Conservation (phyloP, 1,140 invertebrate species). For the Drosophila lini region DNA sequence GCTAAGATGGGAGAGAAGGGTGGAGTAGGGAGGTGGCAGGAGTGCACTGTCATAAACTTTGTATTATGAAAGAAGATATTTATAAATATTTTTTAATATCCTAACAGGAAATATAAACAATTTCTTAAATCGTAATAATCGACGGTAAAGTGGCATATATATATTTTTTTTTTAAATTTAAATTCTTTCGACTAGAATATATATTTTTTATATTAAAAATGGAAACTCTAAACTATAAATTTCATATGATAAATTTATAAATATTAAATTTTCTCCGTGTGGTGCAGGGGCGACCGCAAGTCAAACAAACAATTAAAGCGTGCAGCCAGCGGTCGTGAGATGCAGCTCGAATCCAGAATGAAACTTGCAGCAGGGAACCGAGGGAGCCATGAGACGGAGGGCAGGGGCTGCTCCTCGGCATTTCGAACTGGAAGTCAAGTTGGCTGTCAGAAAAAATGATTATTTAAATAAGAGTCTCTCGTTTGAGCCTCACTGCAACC, state of each 20-base stretch:
- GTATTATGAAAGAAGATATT: background rate
- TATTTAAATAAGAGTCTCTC: constrained; percentile 83
- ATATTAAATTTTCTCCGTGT: constrained; percentile 16
- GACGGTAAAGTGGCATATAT: background rate
- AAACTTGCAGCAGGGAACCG: constrained; percentile 41
- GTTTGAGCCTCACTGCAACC: constrained; percentile 72
- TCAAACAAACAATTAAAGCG: constrained; percentile 82
- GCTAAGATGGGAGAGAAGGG: constrained; percentile 28
- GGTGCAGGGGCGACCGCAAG: constrained; percentile 56
- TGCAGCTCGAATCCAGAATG: constrained; percentile 56
- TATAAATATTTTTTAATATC: background rate
- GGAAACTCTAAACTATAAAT: background rate
- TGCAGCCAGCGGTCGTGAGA: constrained; percentile 50
- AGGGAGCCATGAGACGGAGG: constrained; percentile 7
- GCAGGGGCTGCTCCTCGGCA: constrained; percentile 40
- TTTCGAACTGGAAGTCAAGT: constrained; percentile 84
- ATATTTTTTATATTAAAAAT: background rate
- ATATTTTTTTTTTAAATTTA: background rate
- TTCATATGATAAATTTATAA: background rate
- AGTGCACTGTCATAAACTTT: constrained; percentile 8
- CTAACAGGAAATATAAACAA: background rate
- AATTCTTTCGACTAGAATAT: background rate
- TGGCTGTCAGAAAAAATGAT: constrained; percentile 84
- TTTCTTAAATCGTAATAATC: background rate
- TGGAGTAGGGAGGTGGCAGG: background rate